phyloP scores from a whole-genome alignment of 2,888 invertebrate species.

The Carterocephalus palaemon region DNA sequence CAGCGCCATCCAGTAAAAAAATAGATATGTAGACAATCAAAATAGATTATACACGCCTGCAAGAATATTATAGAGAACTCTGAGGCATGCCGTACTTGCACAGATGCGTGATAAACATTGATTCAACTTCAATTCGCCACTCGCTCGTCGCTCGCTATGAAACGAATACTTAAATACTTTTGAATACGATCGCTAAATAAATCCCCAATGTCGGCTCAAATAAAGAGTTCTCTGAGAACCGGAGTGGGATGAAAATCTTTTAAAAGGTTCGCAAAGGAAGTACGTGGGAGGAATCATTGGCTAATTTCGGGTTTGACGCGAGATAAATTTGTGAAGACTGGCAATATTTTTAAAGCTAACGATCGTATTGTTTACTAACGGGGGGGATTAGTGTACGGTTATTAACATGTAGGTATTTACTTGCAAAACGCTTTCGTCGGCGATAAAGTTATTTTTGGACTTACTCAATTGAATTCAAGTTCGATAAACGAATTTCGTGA shows the following conservation, averaged over 20 bases:
- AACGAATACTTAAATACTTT: slow-evolving; percentile 1
- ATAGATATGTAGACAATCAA: too few species aligned
- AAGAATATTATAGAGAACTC: too few species aligned
- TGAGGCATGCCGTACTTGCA: too few species aligned
- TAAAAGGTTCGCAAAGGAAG: slow-evolving; percentile 11
- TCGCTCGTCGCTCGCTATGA: neutral
- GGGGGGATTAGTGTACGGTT: neutral
- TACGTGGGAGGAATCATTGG: slow-evolving; percentile 14
- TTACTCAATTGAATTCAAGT: too few species aligned
- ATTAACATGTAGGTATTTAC: too few species aligned
- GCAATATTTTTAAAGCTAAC: neutral
- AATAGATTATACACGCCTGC: too few species aligned
- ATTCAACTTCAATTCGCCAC: neutral
- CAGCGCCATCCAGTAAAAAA: too few species aligned
- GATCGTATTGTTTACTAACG: slow-evolving; percentile 10
- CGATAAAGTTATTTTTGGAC: too few species aligned
- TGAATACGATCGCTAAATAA: slow-evolving; percentile 12
- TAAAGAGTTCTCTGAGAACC: slow-evolving; percentile 8
- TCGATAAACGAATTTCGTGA: too few species aligned
- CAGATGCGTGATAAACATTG: neutral
- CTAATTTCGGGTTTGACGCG: slow-evolving; percentile 7
- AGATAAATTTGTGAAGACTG: slow-evolving; percentile 2
- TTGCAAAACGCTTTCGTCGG: too few species aligned
- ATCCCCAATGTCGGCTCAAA: slow-evolving; percentile 2
- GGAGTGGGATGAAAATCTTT: slow-evolving; percentile 7